These are phyloP conservation scores for Platyscapa corneri DNA, from an alignment of 1,140 invertebrate genomes.

Conservation along the genomic window DNA sequence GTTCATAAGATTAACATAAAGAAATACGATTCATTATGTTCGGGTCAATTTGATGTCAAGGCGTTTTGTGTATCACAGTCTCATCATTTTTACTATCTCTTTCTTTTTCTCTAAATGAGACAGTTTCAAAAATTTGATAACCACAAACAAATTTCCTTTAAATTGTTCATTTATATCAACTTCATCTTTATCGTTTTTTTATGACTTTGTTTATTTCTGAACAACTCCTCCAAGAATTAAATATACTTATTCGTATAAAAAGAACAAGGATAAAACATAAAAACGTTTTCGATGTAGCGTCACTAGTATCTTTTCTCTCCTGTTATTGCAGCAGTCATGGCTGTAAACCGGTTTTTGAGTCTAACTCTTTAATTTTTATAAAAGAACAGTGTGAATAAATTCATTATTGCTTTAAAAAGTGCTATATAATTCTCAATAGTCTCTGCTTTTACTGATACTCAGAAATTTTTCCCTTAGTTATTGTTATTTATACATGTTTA, in stretches of 20 bases:
- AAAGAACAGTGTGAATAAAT: neutral
- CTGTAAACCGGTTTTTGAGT: slow-evolving; percentile 7
- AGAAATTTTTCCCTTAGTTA: too few relatives aligned
- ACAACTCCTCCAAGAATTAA: neutral
- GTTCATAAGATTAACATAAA: slow-evolving; percentile 49
- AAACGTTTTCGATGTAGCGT: neutral
- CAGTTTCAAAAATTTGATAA: neutral
- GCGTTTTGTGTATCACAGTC: neutral
- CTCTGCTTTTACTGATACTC: too few relatives aligned
- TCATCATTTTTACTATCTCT: neutral
- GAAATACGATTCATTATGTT: slow-evolving; percentile 41
- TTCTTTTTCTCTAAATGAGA: neutral
- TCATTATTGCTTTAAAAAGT: neutral
- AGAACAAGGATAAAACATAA: neutral
- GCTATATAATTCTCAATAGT: too few relatives aligned
- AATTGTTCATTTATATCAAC: neutral
- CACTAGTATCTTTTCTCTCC: slow-evolving; percentile 16
- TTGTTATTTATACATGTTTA: too few relatives aligned
- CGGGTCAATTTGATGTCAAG: slow-evolving; percentile 56
- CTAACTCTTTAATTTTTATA: too few relatives aligned
- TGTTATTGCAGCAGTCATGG: neutral
- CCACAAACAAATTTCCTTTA: neutral
- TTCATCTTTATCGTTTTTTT: neutral
- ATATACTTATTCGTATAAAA: neutral
- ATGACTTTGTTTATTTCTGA: neutral